phyloP scores from a whole-genome alignment of 1,140 invertebrate genomes.

The Orchestia grillus region DNA sequence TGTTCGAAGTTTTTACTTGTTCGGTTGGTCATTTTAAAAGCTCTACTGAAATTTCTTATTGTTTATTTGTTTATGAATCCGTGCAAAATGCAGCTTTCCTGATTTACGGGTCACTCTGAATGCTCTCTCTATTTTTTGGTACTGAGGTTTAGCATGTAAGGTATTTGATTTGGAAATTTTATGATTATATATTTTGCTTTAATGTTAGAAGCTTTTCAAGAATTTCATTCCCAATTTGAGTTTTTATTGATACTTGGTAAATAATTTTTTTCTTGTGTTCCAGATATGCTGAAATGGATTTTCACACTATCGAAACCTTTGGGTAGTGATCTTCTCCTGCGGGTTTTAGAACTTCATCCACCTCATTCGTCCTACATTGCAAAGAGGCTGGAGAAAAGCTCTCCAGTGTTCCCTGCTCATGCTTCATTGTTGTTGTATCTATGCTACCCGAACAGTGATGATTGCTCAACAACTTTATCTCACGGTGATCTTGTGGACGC shows the following conservation, averaged over 20 bases:
- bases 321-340: neutral
- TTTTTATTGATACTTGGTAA: neutral
- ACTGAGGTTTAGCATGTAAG: neutral
- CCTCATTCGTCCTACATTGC: neutral
- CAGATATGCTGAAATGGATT: slow-evolving; percentile 22
- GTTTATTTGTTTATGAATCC: neutral
- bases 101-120: neutral
- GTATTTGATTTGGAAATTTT: neutral
- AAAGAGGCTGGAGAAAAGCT: slow-evolving; percentile 11
- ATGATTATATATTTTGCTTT: neutral
- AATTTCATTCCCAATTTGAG: neutral
- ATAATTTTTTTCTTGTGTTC: neutral
- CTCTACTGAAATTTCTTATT: neutral
- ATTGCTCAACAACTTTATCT: neutral
- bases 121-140: neutral
- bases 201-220: neutral
- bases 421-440: slow-evolving; percentile 27
- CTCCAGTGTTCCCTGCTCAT: neutral
- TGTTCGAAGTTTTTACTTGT: neutral
- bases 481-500: neutral
- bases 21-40: neutral
- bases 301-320: neutral
- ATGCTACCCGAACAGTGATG: neutral
- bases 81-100: neutral
- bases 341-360: slow-evolving; percentile 2